Evolutionary conservation across 2,888 invertebrate species (phyloP).

Genomic region (Cheilosia urbana): DNA sequence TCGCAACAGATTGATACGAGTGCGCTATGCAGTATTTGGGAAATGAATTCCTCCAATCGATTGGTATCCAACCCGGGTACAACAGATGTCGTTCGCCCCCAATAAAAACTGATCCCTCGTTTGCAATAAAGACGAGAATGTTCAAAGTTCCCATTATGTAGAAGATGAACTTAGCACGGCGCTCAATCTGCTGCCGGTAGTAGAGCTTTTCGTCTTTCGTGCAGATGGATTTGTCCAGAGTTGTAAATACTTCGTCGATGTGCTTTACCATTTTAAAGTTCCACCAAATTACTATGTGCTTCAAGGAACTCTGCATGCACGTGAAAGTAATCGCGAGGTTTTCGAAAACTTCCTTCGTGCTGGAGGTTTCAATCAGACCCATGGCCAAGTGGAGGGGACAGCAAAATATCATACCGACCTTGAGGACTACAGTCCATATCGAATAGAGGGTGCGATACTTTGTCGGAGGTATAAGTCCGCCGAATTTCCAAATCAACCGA

Average conservation of each 20-base stretch:
- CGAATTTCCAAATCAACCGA: not conserved
- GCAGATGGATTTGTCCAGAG: too few species aligned
- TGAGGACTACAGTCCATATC: not conserved
- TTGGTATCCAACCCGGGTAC: conserved; percentile 80
- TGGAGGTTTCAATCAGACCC: conserved; percentile 52
- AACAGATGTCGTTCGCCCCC: conserved; percentile 75
- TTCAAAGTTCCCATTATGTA: not conserved
- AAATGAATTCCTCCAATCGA: conserved; percentile 78
- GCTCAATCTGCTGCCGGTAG: conserved; percentile 60
- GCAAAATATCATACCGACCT: conserved; percentile 70
- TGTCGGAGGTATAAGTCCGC: not conserved
- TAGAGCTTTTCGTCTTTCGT: conserved; percentile 14
- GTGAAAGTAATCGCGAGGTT: too few species aligned
- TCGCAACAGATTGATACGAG: too few species aligned
- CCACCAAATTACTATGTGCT: too few species aligned
- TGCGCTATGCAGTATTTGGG: too few species aligned
- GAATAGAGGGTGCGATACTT: too few species aligned
- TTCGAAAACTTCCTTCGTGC: too few species aligned
- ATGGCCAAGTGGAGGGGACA: conserved; percentile 79
- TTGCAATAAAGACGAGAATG: not conserved
- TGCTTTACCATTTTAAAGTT: too few species aligned
- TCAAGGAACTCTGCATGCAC: too few species aligned
- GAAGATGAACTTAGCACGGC: not conserved
- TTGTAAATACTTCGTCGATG: too few species aligned
- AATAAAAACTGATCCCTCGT: not conserved